phyloP scores from a whole-genome alignment of 2,888 invertebrate species.

The Coenonympha glycerion region DNA sequence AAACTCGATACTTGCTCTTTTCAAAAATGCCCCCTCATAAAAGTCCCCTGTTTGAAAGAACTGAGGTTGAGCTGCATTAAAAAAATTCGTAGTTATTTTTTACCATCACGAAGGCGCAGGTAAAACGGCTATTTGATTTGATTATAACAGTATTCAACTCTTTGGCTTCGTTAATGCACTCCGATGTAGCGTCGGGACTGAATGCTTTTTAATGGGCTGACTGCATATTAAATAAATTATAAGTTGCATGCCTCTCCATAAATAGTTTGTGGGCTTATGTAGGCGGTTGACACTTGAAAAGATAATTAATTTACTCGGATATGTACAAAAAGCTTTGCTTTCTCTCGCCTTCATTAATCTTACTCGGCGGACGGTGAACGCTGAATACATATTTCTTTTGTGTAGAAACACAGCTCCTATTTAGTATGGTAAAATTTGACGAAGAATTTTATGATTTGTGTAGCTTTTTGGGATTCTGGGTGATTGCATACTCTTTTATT shows the following conservation, averaged over 20 bases:
- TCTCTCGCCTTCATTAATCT: slow-evolving; percentile 25
- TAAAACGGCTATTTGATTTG: slow-evolving; percentile 24
- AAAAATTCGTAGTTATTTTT: background rate
- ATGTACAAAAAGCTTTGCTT: slow-evolving; percentile 26
- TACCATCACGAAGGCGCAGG: slow-evolving; percentile 12
- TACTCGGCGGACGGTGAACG: slow-evolving; percentile 17
- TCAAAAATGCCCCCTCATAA: no score
- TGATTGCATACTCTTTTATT: no score
- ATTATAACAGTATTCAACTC: slow-evolving; percentile 23
- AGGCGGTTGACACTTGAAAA: slow-evolving; percentile 36
- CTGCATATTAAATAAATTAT: slow-evolving; percentile 49
- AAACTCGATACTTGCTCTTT: no score
- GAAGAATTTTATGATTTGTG: background rate
- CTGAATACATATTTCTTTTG: slow-evolving; percentile 17
- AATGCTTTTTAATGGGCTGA: slow-evolving; percentile 65
- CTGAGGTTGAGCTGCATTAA: no score
- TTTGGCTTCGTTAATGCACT: slow-evolving; percentile 41
- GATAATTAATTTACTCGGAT: slow-evolving; percentile 35
- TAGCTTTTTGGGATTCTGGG: background rate
- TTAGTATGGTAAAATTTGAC: background rate
- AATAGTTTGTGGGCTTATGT: slow-evolving; percentile 36
- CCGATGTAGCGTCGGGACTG: slow-evolving; percentile 46
- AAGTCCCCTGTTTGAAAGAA: no score
- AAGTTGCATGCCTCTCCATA: slow-evolving; percentile 38
- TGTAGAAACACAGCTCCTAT: slow-evolving; percentile 5